These are phyloP conservation scores for Podocnemis expansa DNA, from an alignment of 2,113 vertebrate genomes.

Conservation along the genomic window DNA sequence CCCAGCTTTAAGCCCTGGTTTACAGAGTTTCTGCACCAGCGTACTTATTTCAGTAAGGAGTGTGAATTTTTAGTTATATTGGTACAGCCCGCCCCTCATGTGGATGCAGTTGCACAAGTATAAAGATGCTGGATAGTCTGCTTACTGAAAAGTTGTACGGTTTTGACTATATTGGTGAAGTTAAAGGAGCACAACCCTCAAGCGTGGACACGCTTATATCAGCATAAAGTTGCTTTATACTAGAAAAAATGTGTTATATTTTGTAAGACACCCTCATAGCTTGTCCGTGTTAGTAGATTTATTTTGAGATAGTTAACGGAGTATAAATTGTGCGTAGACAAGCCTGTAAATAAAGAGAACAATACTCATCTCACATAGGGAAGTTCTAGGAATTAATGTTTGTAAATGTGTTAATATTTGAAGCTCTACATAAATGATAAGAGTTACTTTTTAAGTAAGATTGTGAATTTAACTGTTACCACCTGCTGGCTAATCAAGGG, in stretches of 20 bases:
- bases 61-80: not conserved
- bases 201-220: not conserved
- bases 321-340: not conserved
- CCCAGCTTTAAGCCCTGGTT: not conserved
- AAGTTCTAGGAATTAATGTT: not conserved
- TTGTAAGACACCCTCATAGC: not conserved
- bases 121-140: not conserved
- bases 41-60: constrained; percentile 13
- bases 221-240: not conserved
- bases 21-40: not conserved
- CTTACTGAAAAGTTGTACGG: not conserved
- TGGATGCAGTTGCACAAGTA: not conserved
- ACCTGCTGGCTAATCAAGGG: not conserved
- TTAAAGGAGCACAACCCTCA: not conserved
- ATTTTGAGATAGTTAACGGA: not conserved
- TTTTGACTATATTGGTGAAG: not conserved
- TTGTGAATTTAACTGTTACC: not conserved
- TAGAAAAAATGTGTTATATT: not conserved
- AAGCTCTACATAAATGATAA: not conserved
- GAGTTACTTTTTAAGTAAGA: not conserved
- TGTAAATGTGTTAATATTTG: not conserved
- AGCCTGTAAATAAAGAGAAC: not conserved
- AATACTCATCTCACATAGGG: not conserved
- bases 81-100: not conserved
- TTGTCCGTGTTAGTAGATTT: not conserved